A percentile compares a stretch with the other conserved stretches of the same genome.
Conservation (phyloP, 2,888 invertebrate species). For the Blastobasis lacticolella region DNA sequence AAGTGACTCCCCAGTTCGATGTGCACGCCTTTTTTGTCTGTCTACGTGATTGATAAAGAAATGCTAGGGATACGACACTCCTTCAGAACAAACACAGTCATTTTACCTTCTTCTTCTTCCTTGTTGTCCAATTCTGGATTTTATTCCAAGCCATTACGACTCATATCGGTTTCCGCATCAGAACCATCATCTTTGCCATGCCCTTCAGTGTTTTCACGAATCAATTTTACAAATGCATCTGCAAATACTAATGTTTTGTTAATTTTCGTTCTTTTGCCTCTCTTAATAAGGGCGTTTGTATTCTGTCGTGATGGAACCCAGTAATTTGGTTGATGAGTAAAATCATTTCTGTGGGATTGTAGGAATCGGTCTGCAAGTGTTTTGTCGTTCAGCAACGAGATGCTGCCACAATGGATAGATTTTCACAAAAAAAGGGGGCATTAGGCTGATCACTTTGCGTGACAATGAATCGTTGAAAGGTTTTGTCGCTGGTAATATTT, state of each 20-base stretch:
- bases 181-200: constrained; percentile 1
- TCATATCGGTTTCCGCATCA: neutral
- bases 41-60: constrained; percentile 68
- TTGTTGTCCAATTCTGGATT: constrained; percentile 12
- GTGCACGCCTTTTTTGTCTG: constrained; percentile 59
- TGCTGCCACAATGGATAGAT: constrained; percentile 23
- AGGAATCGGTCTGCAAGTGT: constrained; percentile 36
- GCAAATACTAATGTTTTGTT: neutral
- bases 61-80: constrained; percentile 58
- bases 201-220: constrained; percentile 6
- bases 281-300: neutral
- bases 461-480: neutral
- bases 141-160: constrained; percentile 8
- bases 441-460: constrained; percentile 9
- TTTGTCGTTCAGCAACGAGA: constrained; percentile 28
- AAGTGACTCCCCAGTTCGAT: constrained; percentile 65
- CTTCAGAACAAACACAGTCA: constrained; percentile 22
- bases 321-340: constrained; percentile 25
- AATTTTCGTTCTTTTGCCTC: neutral
- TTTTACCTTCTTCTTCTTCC: constrained; percentile 8
- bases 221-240: constrained; percentile 2
- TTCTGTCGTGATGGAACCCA: neutral
- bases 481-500: too few species aligned
- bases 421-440: constrained; percentile 6
- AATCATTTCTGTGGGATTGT: constrained; percentile 27